A percentile compares a stretch with the other conserved stretches of the same genome.
phyloP scores from a whole-genome alignment of 2,113 vertebrate genomes.

The Myocastor coypus region DNA sequence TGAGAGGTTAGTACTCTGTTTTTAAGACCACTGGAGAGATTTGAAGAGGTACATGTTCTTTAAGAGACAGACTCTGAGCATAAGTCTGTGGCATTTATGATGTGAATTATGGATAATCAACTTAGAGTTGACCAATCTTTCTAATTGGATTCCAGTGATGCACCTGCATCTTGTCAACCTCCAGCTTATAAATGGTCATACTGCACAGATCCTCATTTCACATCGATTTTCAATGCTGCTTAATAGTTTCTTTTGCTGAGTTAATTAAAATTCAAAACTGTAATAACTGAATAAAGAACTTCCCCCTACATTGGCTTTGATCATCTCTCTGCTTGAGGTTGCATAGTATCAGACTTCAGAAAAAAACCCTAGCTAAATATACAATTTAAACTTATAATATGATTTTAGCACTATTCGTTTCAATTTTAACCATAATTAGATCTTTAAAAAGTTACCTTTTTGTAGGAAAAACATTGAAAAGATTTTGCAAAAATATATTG shows the following conservation, averaged over 20 bases:
- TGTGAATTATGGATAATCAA: conserved; percentile 48
- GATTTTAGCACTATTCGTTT: background rate
- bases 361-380: conserved; percentile 15
- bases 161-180: conserved; percentile 63
- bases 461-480: background rate
- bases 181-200: background rate
- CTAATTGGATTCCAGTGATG: conserved; percentile 68
- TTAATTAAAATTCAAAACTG: conserved; percentile 64
- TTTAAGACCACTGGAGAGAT: background rate
- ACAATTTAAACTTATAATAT: background rate
- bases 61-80: background rate
- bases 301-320: conserved; percentile 31
- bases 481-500: conserved; percentile 8
- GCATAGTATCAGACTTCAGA: background rate
- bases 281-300: conserved; percentile 58
- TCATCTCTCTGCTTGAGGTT: conserved; percentile 43
- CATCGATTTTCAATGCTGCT: conserved; percentile 55
- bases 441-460: background rate
- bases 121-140: conserved; percentile 52
- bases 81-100: background rate
- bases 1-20: background rate
- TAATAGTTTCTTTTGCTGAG: conserved; percentile 70
- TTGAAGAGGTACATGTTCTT: background rate
- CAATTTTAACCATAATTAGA: background rate
- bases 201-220: conserved; percentile 34